Conservation (phyloP, 2,888 invertebrate genomes). For the Hydraecia micacea region DNA sequence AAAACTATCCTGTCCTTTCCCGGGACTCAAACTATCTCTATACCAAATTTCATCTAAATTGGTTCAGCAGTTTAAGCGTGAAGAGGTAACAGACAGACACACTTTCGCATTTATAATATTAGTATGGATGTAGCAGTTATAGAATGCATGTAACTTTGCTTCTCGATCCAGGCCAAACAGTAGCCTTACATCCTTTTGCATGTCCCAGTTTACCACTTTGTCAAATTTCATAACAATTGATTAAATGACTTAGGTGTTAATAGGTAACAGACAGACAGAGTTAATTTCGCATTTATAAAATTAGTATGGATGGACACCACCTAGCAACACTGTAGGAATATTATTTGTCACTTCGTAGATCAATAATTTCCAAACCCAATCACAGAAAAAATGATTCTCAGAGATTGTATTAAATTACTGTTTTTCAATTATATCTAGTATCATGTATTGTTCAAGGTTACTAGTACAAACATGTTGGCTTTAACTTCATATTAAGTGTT, state of each 20-base stretch:
- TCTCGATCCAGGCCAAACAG: too few species aligned
- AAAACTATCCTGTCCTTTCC: too few species aligned
- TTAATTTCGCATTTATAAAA: background rate
- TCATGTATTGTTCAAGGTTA: slow-evolving; percentile 31
- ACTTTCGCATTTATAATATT: too few species aligned
- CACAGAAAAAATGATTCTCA: background rate
- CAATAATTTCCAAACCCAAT: background rate
- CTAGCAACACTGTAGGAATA: background rate
- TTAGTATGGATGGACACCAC: background rate
- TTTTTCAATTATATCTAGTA: slow-evolving; percentile 16
- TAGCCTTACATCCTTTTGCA: background rate
- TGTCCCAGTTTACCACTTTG: too few species aligned
- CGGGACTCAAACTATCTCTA: too few species aligned
- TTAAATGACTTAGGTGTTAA: background rate
- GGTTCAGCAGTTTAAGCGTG: too few species aligned
- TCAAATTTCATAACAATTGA: background rate
- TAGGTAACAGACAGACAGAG: too few species aligned
- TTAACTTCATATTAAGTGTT: background rate
- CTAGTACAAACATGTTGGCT: background rate
- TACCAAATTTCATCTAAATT: too few species aligned
- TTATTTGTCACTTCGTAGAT: background rate
- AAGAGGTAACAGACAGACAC: too few species aligned
- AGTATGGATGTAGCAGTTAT: background rate
- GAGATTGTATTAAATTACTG: slow-evolving; percentile 7
- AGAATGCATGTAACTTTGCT: background rate